A percentile compares a stretch with the other conserved stretches of the same genome.
phyloP scores from a whole-genome alignment of 1,140 invertebrate species.

The Drosophila persimilis region DNA sequence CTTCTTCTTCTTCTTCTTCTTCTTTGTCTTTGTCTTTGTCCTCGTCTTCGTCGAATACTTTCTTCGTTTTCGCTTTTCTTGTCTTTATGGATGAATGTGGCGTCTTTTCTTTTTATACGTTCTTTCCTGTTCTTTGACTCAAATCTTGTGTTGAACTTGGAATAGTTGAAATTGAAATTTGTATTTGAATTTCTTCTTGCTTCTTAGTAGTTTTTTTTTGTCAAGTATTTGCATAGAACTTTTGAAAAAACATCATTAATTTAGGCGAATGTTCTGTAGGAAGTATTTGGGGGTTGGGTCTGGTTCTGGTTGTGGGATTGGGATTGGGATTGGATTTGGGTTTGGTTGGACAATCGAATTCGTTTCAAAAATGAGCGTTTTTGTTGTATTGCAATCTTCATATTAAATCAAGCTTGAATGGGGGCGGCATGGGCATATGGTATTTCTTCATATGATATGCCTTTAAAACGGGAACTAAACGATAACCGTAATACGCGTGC shows the following conservation, averaged over 20 bases:
- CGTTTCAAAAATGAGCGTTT: slow-evolving; percentile 19
- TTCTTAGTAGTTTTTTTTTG: slow-evolving; percentile 18
- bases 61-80: slow-evolving; percentile 34
- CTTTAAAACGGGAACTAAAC: slow-evolving; percentile 28
- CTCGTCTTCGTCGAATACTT: slow-evolving; percentile 7
- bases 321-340: too few species aligned
- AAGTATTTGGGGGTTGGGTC: background rate
- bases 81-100: slow-evolving; percentile 77
- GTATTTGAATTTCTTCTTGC: slow-evolving; percentile 21
- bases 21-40: slow-evolving; percentile 25
- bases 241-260: slow-evolving; percentile 63
- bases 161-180: slow-evolving; percentile 42
- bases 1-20: slow-evolving; percentile 5
- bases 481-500: slow-evolving; percentile 15
- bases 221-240: slow-evolving; percentile 69
- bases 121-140: slow-evolving; percentile 32
- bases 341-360: slow-evolving; percentile 5
- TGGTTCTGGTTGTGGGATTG: too few species aligned
- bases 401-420: slow-evolving; percentile 38
- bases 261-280: slow-evolving; percentile 44
- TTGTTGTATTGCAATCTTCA: slow-evolving; percentile 23
- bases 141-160: slow-evolving; percentile 23
- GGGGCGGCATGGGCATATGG: slow-evolving; percentile 8
- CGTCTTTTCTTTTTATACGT: slow-evolving; percentile 61
- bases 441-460: slow-evolving; percentile 21